phyloP scores from a whole-genome alignment of 1,140 invertebrate genomes.

The Lineus longissimus region DNA sequence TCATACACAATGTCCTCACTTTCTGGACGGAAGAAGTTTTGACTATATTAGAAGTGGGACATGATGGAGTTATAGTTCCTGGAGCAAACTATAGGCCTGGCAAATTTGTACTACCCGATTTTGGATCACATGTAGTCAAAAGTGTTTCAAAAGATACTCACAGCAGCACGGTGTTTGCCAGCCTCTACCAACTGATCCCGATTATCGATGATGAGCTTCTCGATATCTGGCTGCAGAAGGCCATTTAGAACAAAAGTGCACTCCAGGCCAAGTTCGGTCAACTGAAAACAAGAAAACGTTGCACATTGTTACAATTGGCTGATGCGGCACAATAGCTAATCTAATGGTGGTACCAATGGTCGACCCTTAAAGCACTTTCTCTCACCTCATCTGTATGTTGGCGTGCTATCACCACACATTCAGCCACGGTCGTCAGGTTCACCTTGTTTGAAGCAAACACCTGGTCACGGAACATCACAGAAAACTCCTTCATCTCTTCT shows the following conservation, averaged over 20 bases:
- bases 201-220: slow-evolving; percentile 62
- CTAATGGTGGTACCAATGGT: neutral
- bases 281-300: slow-evolving; percentile 51
- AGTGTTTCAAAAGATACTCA: no score
- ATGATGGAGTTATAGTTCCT: no score
- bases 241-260: slow-evolving; percentile 79
- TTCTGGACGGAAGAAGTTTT: no score
- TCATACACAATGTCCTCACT: no score
- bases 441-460: slow-evolving; percentile 84
- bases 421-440: slow-evolving; percentile 74
- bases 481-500: slow-evolving; percentile 75
- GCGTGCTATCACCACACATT: slow-evolving; percentile 77
- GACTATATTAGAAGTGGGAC: no score
- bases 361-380: neutral
- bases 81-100: no score
- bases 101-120: no score
- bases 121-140: no score
- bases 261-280: slow-evolving; percentile 72
- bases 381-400: slow-evolving; percentile 69
- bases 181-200: slow-evolving; percentile 73
- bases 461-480: slow-evolving; percentile 80
- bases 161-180: slow-evolving; percentile 63
- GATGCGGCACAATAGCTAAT: neutral
- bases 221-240: slow-evolving; percentile 67
- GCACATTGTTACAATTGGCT: neutral